phyloP scores from a whole-genome alignment of 1,140 invertebrate genomes.

The Callitettix versicolor region DNA sequence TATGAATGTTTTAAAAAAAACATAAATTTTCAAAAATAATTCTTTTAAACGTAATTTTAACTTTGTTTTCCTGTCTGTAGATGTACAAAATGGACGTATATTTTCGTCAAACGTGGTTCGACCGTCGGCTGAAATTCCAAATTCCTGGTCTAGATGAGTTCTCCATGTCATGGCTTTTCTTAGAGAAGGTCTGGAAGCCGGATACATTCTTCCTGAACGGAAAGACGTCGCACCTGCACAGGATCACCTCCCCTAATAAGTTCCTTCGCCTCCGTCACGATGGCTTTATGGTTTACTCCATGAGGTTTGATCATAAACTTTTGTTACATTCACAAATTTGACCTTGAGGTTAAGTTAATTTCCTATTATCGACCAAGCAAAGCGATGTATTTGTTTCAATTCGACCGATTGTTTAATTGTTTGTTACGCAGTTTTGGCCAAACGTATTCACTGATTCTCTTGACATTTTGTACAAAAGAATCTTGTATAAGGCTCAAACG shows the following conservation, averaged over 20 bases:
- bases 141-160: slow-evolving; percentile 33
- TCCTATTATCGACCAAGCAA: too few species aligned
- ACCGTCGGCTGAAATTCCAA: slow-evolving; percentile 39
- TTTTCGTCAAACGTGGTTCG: slow-evolving; percentile 48
- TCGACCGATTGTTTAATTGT: background rate
- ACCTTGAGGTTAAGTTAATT: too few species aligned
- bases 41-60: too few species aligned
- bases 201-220: slow-evolving; percentile 56
- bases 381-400: too few species aligned
- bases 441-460: background rate
- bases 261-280: slow-evolving; percentile 46
- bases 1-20: too few species aligned
- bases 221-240: slow-evolving; percentile 47
- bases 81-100: slow-evolving; percentile 51
- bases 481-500: too few species aligned
- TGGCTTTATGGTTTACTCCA: slow-evolving; percentile 49
- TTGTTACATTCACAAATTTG: too few species aligned
- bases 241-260: slow-evolving; percentile 51
- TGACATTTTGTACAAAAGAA: background rate
- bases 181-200: slow-evolving; percentile 47
- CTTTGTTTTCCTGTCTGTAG: slow-evolving; percentile 28
- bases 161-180: slow-evolving; percentile 41
- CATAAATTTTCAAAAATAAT: too few species aligned
- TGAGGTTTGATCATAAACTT: too few species aligned
- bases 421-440: too few species aligned